Evolutionary conservation across 1,140 invertebrate species (phyloP), one percentile per base, ranked within the genome.

Genomic region (Bombus haemorrhoidalis): DNA sequence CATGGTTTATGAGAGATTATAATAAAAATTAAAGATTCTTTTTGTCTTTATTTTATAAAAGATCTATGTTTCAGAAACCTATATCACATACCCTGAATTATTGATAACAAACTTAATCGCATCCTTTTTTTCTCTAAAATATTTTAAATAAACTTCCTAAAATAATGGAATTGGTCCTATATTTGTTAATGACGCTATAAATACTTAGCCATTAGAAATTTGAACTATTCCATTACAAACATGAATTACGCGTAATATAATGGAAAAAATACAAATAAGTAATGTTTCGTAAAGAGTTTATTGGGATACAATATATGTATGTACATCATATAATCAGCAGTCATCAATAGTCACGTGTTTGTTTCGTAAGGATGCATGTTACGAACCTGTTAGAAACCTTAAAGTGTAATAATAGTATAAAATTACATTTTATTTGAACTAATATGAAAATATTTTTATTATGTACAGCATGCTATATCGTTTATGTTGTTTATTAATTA

Each of bases 341-440:
- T n/a, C n/a, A 53, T 53, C n/a, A 18, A 18, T 28, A n/a, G 57
- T 77, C 75, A 77, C 57, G 75, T 62, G 57, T 25, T 9, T 32
- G 13, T 77, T 77, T 77, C 57, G 37, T 77, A 77, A 41, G 75
- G 57, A n/a, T 77, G 25, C 28, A 22, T 39, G 39, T 59, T 28
- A 28, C 73, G 6, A 34, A 34, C 22, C 43, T 76, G 47, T 37
- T 39, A 25, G 22, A 59, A 76, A 76, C 34, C 47, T 13, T 57
- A 28, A 57, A 59, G 8, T 34, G 32, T 25, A 75, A 25, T 5
- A 37, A 47, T 12, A 53, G 25, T 32, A 22, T 6, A 74, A 73
- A 41, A 32, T 43, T 22, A 72, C 28, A 32, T 72, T 72, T 72
- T 15, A 18, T 41, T 25, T 18, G 6, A 32, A 39, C 25, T 53